Evolutionary conservation across 23 tunicate genomes (phyloP), one percentile per base, ranked within the genome.

Genomic region (Styela plicata): DNA sequence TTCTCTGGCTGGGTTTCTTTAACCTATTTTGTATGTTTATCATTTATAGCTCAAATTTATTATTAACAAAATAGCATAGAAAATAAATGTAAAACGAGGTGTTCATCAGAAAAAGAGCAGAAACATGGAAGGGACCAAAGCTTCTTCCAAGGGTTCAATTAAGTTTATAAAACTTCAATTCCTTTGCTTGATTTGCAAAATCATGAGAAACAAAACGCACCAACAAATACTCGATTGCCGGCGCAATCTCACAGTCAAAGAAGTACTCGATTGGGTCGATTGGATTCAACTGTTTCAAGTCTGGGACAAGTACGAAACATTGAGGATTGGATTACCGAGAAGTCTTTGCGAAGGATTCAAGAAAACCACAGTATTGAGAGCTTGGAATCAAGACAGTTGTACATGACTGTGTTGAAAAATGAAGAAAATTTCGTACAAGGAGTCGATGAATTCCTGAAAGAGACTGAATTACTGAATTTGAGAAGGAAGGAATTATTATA

Each of bases 381-480:
- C 24, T 69, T 24, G 26, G 67, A 74, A n/a, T 62, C 89, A 1
- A 63, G 74, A 71, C 82, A 85, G 37, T 27, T 89, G 71, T 89
- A 89, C 74, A 87, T 61, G 34, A 81, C 67, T 31, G 89, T 89
- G 34, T 63, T 89, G 63, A 33, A 71, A n/a, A 89, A 89, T 74
- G 95, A 89, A 85, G 95, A 89, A 74, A 89, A 89, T 68, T 89
- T 89, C 69, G 95, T 89, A 19, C 83, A 90, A 84, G 96, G 96
- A 23, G 82, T 90, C 35, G 89, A 86, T 52, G 96, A 90, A 52
- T 86, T 74, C 70, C 37, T 90, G 19, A 31, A 63, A 63, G 89
- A 85, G 67, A 74, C 82, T 2, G 96, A 90, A 32, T 78, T 90
- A 35, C 34, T 90, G 18, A 73, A 76, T 53, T 31, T 86, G 1